Percentiles rank a stretch among this genome's conserved stretches.
Evolutionary conservation across 2,888 invertebrate genomes (phyloP).

Genomic region (Elmis aenea): DNA sequence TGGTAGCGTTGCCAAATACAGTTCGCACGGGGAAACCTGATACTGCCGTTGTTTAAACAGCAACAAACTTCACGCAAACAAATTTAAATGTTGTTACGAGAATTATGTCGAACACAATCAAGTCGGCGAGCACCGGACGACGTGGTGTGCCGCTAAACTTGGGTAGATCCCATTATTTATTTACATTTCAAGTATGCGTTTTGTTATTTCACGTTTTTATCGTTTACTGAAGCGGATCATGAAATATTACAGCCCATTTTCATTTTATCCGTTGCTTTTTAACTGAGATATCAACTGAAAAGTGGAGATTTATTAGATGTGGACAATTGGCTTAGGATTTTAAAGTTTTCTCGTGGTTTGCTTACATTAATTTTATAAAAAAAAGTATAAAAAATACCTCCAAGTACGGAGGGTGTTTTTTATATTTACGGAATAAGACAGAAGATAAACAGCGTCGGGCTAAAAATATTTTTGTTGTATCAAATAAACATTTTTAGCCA

Average conservation of each 20-base stretch:
- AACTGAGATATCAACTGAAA: slow-evolving; percentile 19
- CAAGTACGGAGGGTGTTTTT: too few relatives aligned
- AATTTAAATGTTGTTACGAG: neutral
- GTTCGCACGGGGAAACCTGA: slow-evolving; percentile 29
- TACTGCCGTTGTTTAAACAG: slow-evolving; percentile 18
- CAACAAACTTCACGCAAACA: neutral
- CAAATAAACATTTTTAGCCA: too few relatives aligned
- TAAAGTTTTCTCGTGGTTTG: too few relatives aligned
- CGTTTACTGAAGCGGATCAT: slow-evolving; percentile 16
- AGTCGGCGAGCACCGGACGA: neutral
- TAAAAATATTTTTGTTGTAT: too few relatives aligned
- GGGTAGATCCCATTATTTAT: slow-evolving; percentile 15
- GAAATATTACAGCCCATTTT: slow-evolving; percentile 13
- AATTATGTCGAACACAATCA: neutral
- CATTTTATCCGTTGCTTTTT: slow-evolving; percentile 14
- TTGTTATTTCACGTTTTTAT: slow-evolving; percentile 17
- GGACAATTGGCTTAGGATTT: too few relatives aligned
- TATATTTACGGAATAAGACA: too few relatives aligned
- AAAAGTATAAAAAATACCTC: too few relatives aligned
- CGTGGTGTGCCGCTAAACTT: neutral
- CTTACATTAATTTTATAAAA: too few relatives aligned
- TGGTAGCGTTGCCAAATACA: slow-evolving; percentile 31
- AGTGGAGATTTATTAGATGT: too few relatives aligned
- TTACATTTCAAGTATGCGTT: slow-evolving; percentile 19
- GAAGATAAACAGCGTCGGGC: too few relatives aligned